These are phyloP conservation scores for Myathropa florea DNA, from an alignment of 2,888 invertebrate genomes.

Conservation along the genomic window DNA sequence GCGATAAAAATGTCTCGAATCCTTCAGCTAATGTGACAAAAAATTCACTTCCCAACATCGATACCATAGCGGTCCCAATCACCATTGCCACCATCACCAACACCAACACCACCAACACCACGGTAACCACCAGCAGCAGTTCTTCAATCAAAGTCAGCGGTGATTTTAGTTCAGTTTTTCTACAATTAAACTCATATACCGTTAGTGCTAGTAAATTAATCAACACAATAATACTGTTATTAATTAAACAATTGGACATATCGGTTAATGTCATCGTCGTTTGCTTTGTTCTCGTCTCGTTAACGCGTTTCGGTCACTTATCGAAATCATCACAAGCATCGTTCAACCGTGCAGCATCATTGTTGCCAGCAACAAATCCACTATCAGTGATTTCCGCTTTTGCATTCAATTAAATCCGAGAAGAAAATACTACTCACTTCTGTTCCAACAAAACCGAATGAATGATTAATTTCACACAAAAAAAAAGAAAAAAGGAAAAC, in stretches of 20 bases:
- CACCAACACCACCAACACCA: not conserved
- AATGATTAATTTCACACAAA: not conserved
- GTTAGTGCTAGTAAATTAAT: slow-evolving; percentile 44
- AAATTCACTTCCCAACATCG: slow-evolving; percentile 21
- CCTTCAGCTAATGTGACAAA: slow-evolving; percentile 58
- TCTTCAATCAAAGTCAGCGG: slow-evolving; percentile 6
- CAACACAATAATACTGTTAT: slow-evolving; percentile 47
- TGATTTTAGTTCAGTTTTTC: slow-evolving; percentile 21
- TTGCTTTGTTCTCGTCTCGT: not conserved
- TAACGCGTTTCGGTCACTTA: slow-evolving; percentile 36
- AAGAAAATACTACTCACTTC: slow-evolving; percentile 22
- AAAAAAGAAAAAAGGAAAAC: slow-evolving; percentile 1
- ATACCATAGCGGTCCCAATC: not conserved
- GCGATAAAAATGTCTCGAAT: slow-evolving; percentile 60
- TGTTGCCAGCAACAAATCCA: slow-evolving; percentile 16
- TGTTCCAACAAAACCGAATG: not conserved
- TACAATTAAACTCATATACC: slow-evolving; percentile 1
- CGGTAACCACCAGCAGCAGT: not conserved
- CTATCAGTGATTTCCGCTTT: slow-evolving; percentile 3
- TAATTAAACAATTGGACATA: slow-evolving; percentile 61
- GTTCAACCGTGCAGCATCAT: not conserved
- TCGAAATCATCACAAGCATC: not conserved
- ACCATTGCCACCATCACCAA: not conserved
- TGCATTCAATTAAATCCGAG: not conserved
- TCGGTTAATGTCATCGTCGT: slow-evolving; percentile 18